Percentiles rank a stretch among this genome's conserved stretches.
Evolutionary conservation across 2,797 vertebrate species (phyloP).

Genomic region (Gallinago stenura): DNA sequence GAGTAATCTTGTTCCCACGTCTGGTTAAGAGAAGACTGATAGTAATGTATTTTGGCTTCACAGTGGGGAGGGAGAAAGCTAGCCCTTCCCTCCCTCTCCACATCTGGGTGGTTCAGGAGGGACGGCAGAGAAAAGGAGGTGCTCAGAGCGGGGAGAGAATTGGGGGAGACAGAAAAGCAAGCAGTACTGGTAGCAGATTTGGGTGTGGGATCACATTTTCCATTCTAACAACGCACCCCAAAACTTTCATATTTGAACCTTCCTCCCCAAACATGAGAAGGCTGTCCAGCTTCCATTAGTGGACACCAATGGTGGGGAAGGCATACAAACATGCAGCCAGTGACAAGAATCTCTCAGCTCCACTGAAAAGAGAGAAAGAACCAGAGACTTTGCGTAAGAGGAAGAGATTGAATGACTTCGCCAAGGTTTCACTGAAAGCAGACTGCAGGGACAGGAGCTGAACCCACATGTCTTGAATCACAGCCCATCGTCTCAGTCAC

Average conservation of each 20-base stretch:
- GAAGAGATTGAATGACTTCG: conserved; percentile 39
- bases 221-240: not conserved
- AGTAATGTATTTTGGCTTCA: not conserved
- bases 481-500: not conserved
- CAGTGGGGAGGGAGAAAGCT: not conserved
- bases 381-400: not conserved
- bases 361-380: not conserved
- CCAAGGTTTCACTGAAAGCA: conserved; percentile 30
- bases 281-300: not conserved
- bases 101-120: not conserved
- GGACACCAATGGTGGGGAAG: not conserved
- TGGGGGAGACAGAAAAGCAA: rapidly evolving
- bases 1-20: not conserved
- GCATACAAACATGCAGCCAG: not conserved
- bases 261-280: not conserved
- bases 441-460: not conserved
- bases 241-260: not conserved
- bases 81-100: not conserved
- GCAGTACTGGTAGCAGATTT: not conserved
- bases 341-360: not conserved
- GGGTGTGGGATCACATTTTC: not conserved
- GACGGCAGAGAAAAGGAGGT: not conserved
- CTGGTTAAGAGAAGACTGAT: not conserved
- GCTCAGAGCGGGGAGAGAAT: not conserved
- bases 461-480: conserved; percentile 35